These are phyloP conservation scores for Pteronotus mesoamericanus DNA, from an alignment of 2,797 vertebrate species.

Conservation along the genomic window DNA sequence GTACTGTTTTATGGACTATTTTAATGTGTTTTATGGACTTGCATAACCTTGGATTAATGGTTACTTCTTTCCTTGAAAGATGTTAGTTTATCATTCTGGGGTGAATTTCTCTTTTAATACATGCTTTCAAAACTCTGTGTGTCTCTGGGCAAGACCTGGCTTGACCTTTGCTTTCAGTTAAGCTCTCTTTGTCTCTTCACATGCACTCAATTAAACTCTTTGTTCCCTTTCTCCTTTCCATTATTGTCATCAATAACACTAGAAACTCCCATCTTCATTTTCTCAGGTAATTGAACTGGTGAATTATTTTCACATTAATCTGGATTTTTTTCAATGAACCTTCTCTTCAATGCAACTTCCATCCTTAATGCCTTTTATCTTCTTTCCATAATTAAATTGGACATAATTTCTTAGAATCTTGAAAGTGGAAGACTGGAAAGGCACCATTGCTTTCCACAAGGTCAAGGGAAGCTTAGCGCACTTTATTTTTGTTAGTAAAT, in stretches of 20 bases:
- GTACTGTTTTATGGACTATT: conserved; percentile 33
- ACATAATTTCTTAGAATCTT: conserved; percentile 63
- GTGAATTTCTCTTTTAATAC: not conserved
- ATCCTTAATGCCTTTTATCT: conserved; percentile 43
- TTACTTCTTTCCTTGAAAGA: not conserved
- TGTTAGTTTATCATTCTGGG: not conserved
- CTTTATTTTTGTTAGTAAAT: conserved; percentile 56
- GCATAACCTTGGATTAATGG: conserved; percentile 41
- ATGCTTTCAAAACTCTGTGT: not conserved
- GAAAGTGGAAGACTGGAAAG: conserved; percentile 46
- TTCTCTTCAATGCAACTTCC: conserved; percentile 37
- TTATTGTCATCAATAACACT: conserved; percentile 54
- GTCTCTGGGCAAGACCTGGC: not conserved
- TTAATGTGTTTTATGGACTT: not conserved
- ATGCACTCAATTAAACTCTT: conserved; percentile 31
- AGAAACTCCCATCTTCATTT: conserved; percentile 61
- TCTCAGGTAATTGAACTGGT: conserved; percentile 71
- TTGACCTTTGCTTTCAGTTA: conserved; percentile 49
- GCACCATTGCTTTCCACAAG: not conserved
- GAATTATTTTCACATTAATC: conserved; percentile 74
- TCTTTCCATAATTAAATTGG: conserved; percentile 63
- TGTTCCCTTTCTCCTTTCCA: conserved; percentile 40
- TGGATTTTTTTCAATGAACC: conserved; percentile 34
- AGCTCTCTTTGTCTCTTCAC: not conserved
- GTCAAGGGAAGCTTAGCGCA: conserved; percentile 23